Base-by-base conservation (phyloP, 2,113 vertebrate species). In the Rhynchomys soricoides region DNA sequence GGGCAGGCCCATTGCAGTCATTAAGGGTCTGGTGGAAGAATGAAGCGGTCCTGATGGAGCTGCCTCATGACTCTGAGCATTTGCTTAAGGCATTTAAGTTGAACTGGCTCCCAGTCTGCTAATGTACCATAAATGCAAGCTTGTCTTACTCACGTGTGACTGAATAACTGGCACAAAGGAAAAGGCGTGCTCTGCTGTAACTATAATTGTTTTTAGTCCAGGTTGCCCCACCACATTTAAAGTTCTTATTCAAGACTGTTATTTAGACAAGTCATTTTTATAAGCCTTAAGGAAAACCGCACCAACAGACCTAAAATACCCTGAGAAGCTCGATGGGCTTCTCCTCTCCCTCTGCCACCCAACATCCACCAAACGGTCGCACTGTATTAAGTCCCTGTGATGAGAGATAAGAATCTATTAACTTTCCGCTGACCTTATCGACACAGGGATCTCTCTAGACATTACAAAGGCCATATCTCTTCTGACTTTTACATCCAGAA, bases 401-500 rank as follows among this genome's bases (percentile, higher is more conserved):
- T 98, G 98, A 98, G 98, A 99, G 99, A 99, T 99, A 99, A 99
- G 99, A 99, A 99, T 99, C 99, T 99, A 99, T 99, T 99, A 99
- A 99, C 99, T 99, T 99, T 98, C 99, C 97, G 98, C 98, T 99
- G 99, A 99, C 99, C 99, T 99, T 98, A 99, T 99, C 98, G 99
- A 99, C 98, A 98, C 98, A 98, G 98, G 98, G 98, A 98, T 98
- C 98, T 99, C 98, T 95, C 97, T 98, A 99, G 98, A 98, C 98
- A 98, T 99, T 98, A 98, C 98, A 98, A 98, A 98, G 99, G 98
- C 98, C 98, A 98, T 99, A 99, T 98, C 98, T 99, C 98, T 98
- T 98, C 98, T 98, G 98, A 99, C 98, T 98, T 99, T 99, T 98
- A 98, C 98, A 98, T 98, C 98, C 98, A 98, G 98, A 99, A 98